Evolutionary conservation across 2,888 invertebrate genomes (phyloP), one percentile per base, ranked within the genome.

Genomic region (Leucozona laternaria): DNA sequence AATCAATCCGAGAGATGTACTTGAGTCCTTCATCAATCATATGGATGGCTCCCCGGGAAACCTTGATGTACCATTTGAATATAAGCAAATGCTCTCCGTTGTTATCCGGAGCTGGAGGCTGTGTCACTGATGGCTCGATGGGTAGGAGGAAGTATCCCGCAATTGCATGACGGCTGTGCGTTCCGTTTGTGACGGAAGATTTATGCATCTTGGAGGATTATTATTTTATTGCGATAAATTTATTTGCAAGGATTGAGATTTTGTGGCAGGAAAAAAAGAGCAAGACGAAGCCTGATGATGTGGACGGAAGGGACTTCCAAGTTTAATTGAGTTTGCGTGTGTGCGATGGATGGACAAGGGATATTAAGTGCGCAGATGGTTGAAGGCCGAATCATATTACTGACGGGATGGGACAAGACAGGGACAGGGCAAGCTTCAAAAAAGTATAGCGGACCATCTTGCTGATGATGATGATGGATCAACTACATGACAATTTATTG

Each of bases 141-240:
- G 48, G 31, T 28, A 60, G 62, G 62, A 55, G 71, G 78, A 66
- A 72, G 58, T 66, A 53, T 68, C 73, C 70, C 70, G 62, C 43
- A 78, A 81, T 86, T 81, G 77, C 78, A 73, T 60, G 85, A 85
- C 48, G 43, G 60, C 58, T 72, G 80, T 68, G 66, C 55, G 85
- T 80, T 80, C 48, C n/a, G 48, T 73, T 48, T 58, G 73, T 86
- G 85, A 86, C 73, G 53, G 45, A 86, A 82, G 86, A 86, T 86
- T 86, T 86, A 86, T 86, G 53, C 86, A 79, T 86, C 82, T 66
- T 75, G 45, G 86, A 60, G 86, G 82, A 82, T 86, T 86, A 86
- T 86, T 86, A 86, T 82, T 86, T 86, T 86, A 86, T 86, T 86
- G 86, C 86, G 82, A 79, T 82, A 82, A 82, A 86, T 86, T 82